These are phyloP conservation scores for Oncorhynchus tshawytscha DNA, from an alignment of 2,113 vertebrate genomes.

Conservation along the genomic window DNA sequence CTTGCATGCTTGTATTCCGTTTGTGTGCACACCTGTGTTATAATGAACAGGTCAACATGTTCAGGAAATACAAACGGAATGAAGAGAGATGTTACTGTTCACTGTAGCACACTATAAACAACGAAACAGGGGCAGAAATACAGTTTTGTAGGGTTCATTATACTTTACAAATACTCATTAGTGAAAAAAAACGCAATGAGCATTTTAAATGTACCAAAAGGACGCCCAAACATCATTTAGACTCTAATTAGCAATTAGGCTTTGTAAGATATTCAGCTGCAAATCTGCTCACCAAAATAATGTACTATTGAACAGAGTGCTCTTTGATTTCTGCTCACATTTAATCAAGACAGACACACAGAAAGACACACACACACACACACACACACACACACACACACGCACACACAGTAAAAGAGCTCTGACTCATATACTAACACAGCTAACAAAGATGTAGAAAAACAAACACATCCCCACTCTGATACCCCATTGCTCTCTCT, in stretches of 20 bases:
- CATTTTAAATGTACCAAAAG: conserved; percentile 32
- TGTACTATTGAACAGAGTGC: conserved; percentile 8
- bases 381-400: neutral
- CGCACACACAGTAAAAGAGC: neutral
- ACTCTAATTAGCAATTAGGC: conserved; percentile 50
- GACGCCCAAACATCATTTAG: conserved; percentile 36
- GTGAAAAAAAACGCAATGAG: conserved; percentile 10
- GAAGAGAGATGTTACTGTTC: conserved; percentile 1
- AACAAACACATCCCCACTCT: neutral
- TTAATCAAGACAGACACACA: conserved; percentile 11
- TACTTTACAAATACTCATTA: conserved; percentile 16
- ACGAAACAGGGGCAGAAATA: neutral
- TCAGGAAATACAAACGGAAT: neutral
- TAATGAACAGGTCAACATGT: neutral
- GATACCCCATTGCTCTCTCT: conserved; percentile 21
- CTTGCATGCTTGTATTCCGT: too few relatives aligned
- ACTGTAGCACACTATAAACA: conserved; percentile 11
- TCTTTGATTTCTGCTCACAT: conserved; percentile 3
- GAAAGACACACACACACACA: neutral
- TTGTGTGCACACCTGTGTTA: neutral
- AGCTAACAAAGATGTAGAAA: neutral
- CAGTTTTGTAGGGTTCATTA: conserved; percentile 4
- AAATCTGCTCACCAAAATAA: conserved; percentile 18
- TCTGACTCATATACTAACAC: too few relatives aligned
- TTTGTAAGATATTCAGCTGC: conserved; percentile 16